Conservation (phyloP, 1,140 invertebrate genomes). For the Atta texana region DNA sequence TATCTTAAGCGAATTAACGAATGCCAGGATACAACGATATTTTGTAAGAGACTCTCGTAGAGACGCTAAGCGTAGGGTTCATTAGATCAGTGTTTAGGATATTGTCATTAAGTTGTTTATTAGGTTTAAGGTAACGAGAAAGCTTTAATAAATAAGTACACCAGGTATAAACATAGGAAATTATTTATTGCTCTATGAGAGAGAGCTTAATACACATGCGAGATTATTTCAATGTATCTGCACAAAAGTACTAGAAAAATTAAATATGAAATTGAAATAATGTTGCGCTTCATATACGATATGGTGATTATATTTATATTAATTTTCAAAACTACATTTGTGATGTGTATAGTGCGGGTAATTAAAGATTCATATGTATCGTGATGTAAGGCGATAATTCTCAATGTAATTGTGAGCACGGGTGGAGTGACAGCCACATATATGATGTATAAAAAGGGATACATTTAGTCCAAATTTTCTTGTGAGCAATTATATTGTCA, state of each 20-base stretch:
- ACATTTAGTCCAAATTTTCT: slow-evolving; percentile 44
- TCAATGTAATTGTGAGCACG: slow-evolving; percentile 62
- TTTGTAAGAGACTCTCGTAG: slow-evolving; percentile 78
- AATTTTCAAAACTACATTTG: slow-evolving; percentile 68
- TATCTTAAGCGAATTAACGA: slow-evolving; percentile 81
- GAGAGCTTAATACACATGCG: slow-evolving; percentile 5
- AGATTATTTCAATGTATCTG: slow-evolving; percentile 62
- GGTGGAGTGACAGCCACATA: slow-evolving; percentile 66
- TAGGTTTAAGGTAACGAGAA: slow-evolving; percentile 52
- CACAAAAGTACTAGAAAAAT: slow-evolving; percentile 58
- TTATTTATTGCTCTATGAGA: slow-evolving; percentile 53
- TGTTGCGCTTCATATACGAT: slow-evolving; percentile 43
- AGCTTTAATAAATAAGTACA: slow-evolving; percentile 63
- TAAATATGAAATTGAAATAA: slow-evolving; percentile 31
- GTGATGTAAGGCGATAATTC: slow-evolving; percentile 55
- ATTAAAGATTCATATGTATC: slow-evolving; percentile 65
- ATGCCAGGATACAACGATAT: slow-evolving; percentile 75
- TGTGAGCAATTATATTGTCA: slow-evolving; percentile 58
- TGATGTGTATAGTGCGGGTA: slow-evolving; percentile 72
- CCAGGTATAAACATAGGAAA: slow-evolving; percentile 55
- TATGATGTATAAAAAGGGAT: slow-evolving; percentile 41
- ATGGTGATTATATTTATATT: slow-evolving; percentile 67
- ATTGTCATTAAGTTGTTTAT: slow-evolving; percentile 63
- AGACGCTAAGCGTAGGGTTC: slow-evolving; percentile 78
- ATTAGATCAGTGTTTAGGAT: slow-evolving; percentile 74